A percentile compares a stretch with the other conserved stretches of the same genome.
Evolutionary conservation across 2,113 vertebrate species (phyloP).

Genomic region (Amazona guildingii): DNA sequence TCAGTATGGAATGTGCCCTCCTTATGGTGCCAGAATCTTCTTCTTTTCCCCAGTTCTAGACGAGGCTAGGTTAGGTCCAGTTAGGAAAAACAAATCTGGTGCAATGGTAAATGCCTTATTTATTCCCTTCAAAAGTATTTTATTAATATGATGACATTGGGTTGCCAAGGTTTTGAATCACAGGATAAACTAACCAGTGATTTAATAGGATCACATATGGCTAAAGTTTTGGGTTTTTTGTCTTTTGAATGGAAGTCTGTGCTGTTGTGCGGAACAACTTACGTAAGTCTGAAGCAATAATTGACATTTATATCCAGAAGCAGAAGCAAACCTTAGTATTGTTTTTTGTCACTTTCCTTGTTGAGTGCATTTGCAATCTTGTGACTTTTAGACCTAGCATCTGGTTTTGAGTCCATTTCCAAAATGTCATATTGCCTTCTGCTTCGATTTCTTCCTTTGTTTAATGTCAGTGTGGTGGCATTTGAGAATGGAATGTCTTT

Average conservation of each 20-base stretch:
- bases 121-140: background rate
- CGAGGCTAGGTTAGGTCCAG: background rate
- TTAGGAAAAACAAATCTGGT: background rate
- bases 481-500: background rate
- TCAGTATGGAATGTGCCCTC: background rate
- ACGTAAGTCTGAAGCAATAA: background rate
- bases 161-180: background rate
- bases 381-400: conserved; percentile 13
- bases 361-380: background rate
- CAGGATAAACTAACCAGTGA: background rate
- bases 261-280: background rate
- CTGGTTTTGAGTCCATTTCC: conserved; percentile 1
- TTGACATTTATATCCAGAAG: background rate
- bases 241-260: background rate
- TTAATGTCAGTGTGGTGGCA: background rate
- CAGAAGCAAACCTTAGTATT: background rate
- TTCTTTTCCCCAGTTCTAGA: background rate
- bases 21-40: background rate
- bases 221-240: background rate
- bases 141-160: background rate
- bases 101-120: background rate
- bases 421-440: conserved; percentile 20
- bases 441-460: conserved; percentile 13
- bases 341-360: background rate
- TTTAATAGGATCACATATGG: background rate